Percentiles rank a stretch among this genome's conserved stretches.
Evolutionary conservation across 2,888 invertebrate genomes (phyloP).

Genomic region (Ligdia adustata): DNA sequence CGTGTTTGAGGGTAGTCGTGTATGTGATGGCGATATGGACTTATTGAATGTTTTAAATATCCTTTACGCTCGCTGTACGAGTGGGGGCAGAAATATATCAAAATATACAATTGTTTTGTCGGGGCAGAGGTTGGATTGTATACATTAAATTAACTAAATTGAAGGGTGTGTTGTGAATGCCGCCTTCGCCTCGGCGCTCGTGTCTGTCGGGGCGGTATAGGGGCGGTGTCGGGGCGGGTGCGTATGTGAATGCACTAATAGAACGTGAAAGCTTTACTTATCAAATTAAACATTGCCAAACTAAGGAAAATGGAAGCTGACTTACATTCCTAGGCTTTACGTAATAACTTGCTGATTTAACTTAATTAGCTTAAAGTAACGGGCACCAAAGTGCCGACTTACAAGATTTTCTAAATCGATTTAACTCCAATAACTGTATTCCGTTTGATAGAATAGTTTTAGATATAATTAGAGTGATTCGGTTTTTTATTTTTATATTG

Average conservation of each 20-base stretch:
- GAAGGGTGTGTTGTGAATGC: constrained; percentile 34
- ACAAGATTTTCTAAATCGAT: constrained; percentile 26
- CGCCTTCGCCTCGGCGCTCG: no score
- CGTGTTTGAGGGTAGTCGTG: no score
- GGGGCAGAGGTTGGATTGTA: neutral
- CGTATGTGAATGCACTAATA: constrained; percentile 38
- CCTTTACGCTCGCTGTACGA: neutral
- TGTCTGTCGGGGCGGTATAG: neutral
- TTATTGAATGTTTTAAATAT: constrained; percentile 38
- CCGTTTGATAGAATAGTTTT: constrained; percentile 56
- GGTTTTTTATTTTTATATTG: constrained; percentile 82
- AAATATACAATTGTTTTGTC: neutral
- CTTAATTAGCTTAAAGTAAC: constrained; percentile 36
- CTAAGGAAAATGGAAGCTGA: constrained; percentile 46
- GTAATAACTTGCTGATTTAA: constrained; percentile 37
- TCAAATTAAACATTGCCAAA: constrained; percentile 65
- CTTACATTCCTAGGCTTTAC: constrained; percentile 71
- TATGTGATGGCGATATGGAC: constrained; percentile 31
- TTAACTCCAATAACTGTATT: constrained; percentile 29
- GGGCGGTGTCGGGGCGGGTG: neutral
- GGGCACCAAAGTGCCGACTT: constrained; percentile 49
- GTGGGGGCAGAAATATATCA: constrained; percentile 21
- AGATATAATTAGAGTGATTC: constrained; percentile 70
- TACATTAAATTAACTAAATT: constrained; percentile 32
- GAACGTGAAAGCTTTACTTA: constrained; percentile 48